Conservation (phyloP, 30 jellyfish, hydroid and myxozoan genomes). For the Aurelia aurita complex sp. Pacific region DNA sequence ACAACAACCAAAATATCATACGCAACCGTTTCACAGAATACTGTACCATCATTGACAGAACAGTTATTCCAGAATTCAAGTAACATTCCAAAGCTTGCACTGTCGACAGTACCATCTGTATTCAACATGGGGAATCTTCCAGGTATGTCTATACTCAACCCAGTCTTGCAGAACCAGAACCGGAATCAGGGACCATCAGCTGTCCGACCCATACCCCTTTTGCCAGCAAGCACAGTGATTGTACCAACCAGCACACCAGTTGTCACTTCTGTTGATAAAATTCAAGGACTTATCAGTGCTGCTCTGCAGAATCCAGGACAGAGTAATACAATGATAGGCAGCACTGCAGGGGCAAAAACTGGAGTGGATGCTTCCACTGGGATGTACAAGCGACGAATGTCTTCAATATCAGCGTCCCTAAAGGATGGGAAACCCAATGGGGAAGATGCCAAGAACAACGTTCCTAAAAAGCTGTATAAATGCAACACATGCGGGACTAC, state of each 20-base stretch:
- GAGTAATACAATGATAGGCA: constrained; percentile 25
- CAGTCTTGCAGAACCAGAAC: constrained; percentile 28
- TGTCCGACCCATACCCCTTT: constrained; percentile 35
- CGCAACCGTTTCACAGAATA: constrained; percentile 40
- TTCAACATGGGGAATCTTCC: constrained; percentile 59
- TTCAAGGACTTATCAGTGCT: constrained; percentile 71
- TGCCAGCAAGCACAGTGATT: constrained; percentile 57
- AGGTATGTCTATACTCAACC: constrained; percentile 41
- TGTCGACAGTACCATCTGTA: constrained; percentile 37
- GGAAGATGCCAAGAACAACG: neutral
- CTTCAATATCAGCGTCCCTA: neutral
- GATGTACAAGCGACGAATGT: constrained; percentile 8
- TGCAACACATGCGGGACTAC: constrained; percentile 81
- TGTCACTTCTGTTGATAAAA: constrained; percentile 50
- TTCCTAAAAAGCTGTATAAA: constrained; percentile 61
- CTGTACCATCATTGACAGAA: constrained; percentile 63
- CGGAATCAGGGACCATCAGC: constrained; percentile 21
- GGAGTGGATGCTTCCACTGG: constrained; percentile 5
- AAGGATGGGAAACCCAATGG: constrained; percentile 5
- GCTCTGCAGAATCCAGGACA: constrained; percentile 57
- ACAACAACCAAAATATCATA: constrained; percentile 25
- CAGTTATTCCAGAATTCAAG: constrained; percentile 59
- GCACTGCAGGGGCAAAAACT: constrained; percentile 8
- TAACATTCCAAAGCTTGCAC: constrained; percentile 42
- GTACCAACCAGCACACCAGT: constrained; percentile 44